These are phyloP conservation scores for Chironomus striatipennis DNA, from an alignment of 1,140 invertebrate genomes.

Conservation along the genomic window DNA sequence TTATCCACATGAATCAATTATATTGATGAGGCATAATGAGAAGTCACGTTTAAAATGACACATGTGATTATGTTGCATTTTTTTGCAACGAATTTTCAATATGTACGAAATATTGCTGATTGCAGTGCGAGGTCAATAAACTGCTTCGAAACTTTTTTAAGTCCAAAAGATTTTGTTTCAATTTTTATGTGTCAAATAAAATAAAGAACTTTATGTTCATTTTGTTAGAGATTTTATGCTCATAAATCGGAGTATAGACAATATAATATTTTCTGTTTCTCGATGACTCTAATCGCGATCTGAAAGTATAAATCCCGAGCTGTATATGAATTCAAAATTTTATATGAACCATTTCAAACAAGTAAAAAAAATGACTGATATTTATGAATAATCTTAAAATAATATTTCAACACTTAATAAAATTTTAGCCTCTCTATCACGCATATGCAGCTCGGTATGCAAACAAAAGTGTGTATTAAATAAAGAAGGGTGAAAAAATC, in stretches of 20 bases:
- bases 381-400: no score
- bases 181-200: no score
- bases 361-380: no score
- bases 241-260: not conserved
- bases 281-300: no score
- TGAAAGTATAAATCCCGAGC: no score
- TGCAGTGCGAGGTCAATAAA: not conserved
- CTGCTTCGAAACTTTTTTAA: not conserved
- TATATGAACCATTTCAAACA: no score
- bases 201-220: no score
- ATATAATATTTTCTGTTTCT: not conserved
- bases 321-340: no score
- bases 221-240: not conserved
- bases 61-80: not conserved
- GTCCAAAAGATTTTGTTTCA: no score
- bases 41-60: not conserved
- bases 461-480: no score
- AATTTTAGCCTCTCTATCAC: no score
- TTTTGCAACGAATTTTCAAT: not conserved
- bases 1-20: not conserved
- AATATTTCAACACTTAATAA: no score
- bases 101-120: not conserved
- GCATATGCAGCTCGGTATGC: not conserved
- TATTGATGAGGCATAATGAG: slow-evolving; percentile 7
- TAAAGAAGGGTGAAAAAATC: not conserved